phyloP scores from a whole-genome alignment of 2,888 invertebrate genomes.

The Eupithecia abbreviata region DNA sequence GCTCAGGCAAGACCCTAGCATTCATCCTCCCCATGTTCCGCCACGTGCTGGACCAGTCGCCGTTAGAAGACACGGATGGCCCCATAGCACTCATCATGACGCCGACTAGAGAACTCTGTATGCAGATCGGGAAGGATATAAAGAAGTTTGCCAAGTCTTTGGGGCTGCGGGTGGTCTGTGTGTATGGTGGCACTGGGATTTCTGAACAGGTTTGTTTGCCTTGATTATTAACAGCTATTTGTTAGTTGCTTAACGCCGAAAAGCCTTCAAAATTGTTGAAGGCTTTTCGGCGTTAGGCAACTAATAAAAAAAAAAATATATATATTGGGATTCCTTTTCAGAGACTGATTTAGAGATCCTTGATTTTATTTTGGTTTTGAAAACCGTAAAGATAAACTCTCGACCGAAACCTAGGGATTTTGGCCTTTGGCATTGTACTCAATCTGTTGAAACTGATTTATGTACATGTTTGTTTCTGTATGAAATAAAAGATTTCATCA shows the following conservation, averaged over 20 bases:
- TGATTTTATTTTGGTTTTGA: no score
- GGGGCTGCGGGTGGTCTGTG: conserved; percentile 95
- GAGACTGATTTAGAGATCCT: no score
- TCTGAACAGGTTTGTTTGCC: conserved; percentile 88
- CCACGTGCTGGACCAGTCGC: conserved; percentile 97
- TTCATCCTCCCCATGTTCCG: conserved; percentile 98
- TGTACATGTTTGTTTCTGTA: no score
- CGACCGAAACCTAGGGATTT: no score
- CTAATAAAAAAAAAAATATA: no score
- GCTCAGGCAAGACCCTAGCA: conserved; percentile 98
- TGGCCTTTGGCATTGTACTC: no score
- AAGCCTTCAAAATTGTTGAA: neutral
- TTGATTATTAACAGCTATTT: neutral
- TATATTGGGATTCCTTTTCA: no score
- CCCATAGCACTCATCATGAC: conserved; percentile 99
- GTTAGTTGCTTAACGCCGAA: no score
- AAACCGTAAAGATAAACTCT: no score
- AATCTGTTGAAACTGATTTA: no score
- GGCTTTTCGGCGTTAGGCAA: no score
- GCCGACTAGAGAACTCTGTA: conserved; percentile 98
- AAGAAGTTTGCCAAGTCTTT: conserved; percentile 96
- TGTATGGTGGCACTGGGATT: conserved; percentile 99
- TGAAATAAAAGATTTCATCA: no score
- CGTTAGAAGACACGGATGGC: conserved; percentile 97
- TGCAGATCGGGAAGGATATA: conserved; percentile 99